These are phyloP conservation scores for Camponotus pennsylvanicus DNA, from an alignment of 1,140 invertebrate species.

Conservation along the genomic window DNA sequence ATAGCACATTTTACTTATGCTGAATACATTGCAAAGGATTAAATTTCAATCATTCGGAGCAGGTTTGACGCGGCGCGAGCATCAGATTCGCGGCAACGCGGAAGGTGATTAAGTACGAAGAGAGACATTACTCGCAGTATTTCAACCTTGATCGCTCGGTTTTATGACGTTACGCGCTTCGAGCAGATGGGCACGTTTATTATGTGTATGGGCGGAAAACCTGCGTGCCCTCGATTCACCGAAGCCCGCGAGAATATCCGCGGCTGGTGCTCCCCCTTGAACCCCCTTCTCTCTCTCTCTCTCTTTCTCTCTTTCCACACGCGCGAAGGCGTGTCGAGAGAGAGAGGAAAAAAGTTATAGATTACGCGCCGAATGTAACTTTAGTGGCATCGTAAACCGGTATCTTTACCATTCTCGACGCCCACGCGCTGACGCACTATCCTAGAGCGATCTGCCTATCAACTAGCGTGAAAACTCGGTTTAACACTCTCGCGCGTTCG, in stretches of 20 bases:
- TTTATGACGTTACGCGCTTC: conserved; percentile 63
- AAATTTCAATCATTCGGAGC: conserved; percentile 40
- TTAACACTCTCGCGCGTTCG: conserved; percentile 75
- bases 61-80: conserved; percentile 24
- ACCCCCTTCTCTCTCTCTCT: conserved; percentile 16
- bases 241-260: conserved; percentile 67
- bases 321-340: conserved; percentile 76
- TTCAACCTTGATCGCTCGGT: conserved; percentile 61
- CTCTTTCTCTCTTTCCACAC: conserved; percentile 1
- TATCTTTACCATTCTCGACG: conserved; percentile 82
- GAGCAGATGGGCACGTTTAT: conserved; percentile 42
- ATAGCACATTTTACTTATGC: conserved; percentile 23
- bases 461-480: conserved; percentile 80
- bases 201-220: conserved; percentile 59
- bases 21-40: neutral
- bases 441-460: conserved; percentile 83
- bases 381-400: conserved; percentile 84
- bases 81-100: conserved; percentile 36
- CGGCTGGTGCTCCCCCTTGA: neutral
- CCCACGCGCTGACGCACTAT: conserved; percentile 81
- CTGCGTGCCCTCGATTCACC: conserved; percentile 76
- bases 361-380: conserved; percentile 81
- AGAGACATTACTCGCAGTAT: conserved; percentile 65
- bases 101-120: conserved; percentile 70
- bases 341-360: conserved; percentile 72